Conservation (phyloP, 1,140 invertebrate genomes). For the Trialeurodes vaporariorum region DNA sequence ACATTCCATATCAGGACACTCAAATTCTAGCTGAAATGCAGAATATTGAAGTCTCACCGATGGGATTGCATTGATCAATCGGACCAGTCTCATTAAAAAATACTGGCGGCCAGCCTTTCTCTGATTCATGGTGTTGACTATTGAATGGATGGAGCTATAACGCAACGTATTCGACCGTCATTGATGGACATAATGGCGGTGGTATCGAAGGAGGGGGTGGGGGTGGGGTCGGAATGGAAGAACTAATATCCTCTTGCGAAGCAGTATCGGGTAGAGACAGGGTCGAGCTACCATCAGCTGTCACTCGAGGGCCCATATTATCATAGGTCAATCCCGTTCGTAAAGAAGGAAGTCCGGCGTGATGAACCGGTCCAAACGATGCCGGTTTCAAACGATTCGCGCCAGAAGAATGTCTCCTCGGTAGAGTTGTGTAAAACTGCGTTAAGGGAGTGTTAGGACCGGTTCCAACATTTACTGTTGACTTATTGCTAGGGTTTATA, state of each 20-base stretch:
- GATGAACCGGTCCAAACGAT: conserved; percentile 18
- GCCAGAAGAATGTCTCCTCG: conserved; percentile 32
- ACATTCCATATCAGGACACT: too few species aligned
- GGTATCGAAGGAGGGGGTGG: conserved; percentile 37
- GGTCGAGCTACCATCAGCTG: conserved; percentile 68
- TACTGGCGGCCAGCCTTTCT: too few species aligned
- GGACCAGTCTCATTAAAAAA: too few species aligned
- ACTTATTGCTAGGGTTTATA: conserved; percentile 46
- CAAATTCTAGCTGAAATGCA: too few species aligned
- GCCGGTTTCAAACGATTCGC: conserved; percentile 5
- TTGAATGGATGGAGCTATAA: conserved; percentile 18
- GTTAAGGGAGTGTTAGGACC: conserved; percentile 24
- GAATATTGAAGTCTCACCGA: too few species aligned
- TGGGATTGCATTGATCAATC: too few species aligned
- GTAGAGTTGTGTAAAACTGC: conserved; percentile 42
- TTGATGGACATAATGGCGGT: conserved; percentile 37
- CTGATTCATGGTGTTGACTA: too few species aligned
- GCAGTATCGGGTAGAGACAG: conserved; percentile 57
- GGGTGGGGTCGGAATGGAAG: conserved; percentile 37
- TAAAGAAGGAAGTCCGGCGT: conserved; percentile 11
- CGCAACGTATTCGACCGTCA: conserved; percentile 31
- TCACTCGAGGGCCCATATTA: conserved; percentile 78
- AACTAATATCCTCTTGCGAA: conserved; percentile 30
- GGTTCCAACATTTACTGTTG: conserved; percentile 31
- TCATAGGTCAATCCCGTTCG: conserved; percentile 54